Percentiles rank a stretch among this genome's conserved stretches.
phyloP scores from a whole-genome alignment of 2,888 invertebrate genomes.

The Drosophila neonasuta region DNA sequence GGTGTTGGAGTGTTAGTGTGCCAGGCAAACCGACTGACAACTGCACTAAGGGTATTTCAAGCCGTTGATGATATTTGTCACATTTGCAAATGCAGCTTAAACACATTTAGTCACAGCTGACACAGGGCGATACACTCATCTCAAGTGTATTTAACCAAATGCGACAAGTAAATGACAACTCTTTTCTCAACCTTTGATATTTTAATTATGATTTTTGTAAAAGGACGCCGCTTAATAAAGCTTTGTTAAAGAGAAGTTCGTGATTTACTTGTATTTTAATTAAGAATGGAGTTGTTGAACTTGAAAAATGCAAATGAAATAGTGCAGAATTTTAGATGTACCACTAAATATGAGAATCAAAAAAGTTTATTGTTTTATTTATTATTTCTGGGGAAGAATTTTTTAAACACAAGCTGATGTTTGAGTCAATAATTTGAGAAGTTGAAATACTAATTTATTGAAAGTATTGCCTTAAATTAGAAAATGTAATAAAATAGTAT shows the following conservation, averaged over 20 bases:
- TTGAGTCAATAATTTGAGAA: too few species aligned
- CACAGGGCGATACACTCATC: background rate
- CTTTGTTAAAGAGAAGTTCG: background rate
- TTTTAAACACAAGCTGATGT: too few species aligned
- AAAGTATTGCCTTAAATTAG: too few species aligned
- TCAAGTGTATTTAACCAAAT: background rate
- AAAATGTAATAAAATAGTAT: too few species aligned
- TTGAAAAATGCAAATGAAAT: too few species aligned
- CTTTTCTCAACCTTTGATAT: background rate
- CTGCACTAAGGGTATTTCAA: constrained; percentile 53
- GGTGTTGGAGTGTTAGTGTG: constrained; percentile 73
- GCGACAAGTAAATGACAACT: background rate
- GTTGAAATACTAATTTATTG: too few species aligned
- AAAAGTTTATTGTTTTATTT: too few species aligned
- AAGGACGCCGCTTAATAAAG: background rate
- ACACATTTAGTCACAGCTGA: background rate
- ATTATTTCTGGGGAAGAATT: too few species aligned
- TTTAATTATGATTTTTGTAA: background rate
- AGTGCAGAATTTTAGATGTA: too few species aligned
- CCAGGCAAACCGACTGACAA: constrained; percentile 50
- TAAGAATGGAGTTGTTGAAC: too few species aligned
- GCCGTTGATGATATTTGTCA: constrained; percentile 33
- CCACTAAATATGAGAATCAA: too few species aligned
- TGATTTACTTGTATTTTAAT: too few species aligned
- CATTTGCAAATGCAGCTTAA: constrained; percentile 6